Percentiles rank a stretch among this genome's conserved stretches.
These are phyloP conservation scores for Lacerta agilis DNA, from an alignment of 2,797 vertebrate genomes.

Conservation along the genomic window DNA sequence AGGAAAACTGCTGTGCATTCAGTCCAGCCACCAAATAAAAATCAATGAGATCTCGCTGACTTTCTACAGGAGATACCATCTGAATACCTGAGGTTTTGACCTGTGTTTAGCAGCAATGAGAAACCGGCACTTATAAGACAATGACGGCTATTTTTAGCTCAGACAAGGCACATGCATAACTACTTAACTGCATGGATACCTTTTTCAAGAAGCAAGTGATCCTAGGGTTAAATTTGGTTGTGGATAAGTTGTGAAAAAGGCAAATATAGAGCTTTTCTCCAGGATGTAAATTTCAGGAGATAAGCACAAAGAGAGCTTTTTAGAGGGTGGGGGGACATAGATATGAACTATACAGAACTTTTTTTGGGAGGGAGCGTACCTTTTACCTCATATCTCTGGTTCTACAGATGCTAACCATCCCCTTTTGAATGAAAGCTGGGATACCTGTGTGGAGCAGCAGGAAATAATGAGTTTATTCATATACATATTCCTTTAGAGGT, in stretches of 20 bases:
- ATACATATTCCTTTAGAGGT: no score
- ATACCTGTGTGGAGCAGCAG: not conserved
- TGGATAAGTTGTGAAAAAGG: not conserved
- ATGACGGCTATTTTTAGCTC: slow-evolving; percentile 45
- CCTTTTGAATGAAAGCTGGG: no score
- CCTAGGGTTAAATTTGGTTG: not conserved
- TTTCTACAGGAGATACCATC: slow-evolving; percentile 33
- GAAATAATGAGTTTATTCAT: not conserved
- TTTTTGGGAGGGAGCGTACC: no score
- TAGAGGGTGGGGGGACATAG: not conserved
- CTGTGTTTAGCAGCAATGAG: slow-evolving; percentile 16
- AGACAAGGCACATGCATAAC: slow-evolving; percentile 25
- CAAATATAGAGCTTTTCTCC: not conserved
- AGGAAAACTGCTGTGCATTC: slow-evolving; percentile 58
- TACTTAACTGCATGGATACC: slow-evolving; percentile 32
- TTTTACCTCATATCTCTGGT: no score
- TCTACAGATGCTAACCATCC: no score
- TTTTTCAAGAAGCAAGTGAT: slow-evolving; percentile 6
- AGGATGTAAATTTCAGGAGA: not conserved
- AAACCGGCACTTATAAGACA: slow-evolving; percentile 39
- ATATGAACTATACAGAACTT: no score
- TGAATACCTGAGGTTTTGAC: slow-evolving; percentile 22
- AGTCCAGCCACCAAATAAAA: slow-evolving; percentile 39
- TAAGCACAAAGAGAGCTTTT: not conserved
- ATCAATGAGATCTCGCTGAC: slow-evolving; percentile 54